These are phyloP conservation scores for Typhlomys cinereus DNA, from an alignment of 2,113 vertebrate species.

Conservation along the genomic window DNA sequence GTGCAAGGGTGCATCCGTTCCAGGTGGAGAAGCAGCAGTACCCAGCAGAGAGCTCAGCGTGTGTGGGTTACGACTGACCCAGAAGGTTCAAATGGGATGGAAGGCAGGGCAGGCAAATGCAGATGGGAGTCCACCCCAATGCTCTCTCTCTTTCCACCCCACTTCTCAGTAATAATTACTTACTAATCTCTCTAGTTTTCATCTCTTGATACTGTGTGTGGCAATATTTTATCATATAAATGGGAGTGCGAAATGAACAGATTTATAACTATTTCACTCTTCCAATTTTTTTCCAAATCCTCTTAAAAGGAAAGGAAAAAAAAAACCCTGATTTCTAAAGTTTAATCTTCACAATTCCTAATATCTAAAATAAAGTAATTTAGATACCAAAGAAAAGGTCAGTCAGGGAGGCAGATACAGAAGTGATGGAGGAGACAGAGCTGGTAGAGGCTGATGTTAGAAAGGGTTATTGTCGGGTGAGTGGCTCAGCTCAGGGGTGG, in stretches of 20 bases:
- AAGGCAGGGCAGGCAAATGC: neutral
- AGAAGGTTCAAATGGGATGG: neutral
- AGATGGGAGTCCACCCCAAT: neutral
- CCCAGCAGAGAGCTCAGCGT: neutral
- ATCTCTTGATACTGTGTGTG: neutral
- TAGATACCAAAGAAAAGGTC: too few relatives aligned
- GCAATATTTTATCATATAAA: neutral
- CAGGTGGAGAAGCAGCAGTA: neutral
- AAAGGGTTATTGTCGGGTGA: neutral
- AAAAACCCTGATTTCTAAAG: neutral
- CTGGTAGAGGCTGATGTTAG: neutral
- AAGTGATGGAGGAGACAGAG: neutral
- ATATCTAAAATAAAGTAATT: too few relatives aligned
- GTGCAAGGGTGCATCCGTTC: neutral
- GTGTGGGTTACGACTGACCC: neutral
- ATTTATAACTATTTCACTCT: slow-evolving; percentile 26
- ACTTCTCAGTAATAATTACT: neutral
- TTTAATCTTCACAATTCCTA: too few relatives aligned
- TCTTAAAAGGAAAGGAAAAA: neutral
- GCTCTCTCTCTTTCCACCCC: neutral
- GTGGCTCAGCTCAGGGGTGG: too few relatives aligned
- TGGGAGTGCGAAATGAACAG: neutral
- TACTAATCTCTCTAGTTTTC: neutral
- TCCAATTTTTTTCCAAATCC: slow-evolving; percentile 3
- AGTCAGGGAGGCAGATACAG: neutral